A percentile compares a stretch with the other conserved stretches of the same genome.
phyloP scores from a whole-genome alignment of 2,888 invertebrate species.

The Muscina levida region DNA sequence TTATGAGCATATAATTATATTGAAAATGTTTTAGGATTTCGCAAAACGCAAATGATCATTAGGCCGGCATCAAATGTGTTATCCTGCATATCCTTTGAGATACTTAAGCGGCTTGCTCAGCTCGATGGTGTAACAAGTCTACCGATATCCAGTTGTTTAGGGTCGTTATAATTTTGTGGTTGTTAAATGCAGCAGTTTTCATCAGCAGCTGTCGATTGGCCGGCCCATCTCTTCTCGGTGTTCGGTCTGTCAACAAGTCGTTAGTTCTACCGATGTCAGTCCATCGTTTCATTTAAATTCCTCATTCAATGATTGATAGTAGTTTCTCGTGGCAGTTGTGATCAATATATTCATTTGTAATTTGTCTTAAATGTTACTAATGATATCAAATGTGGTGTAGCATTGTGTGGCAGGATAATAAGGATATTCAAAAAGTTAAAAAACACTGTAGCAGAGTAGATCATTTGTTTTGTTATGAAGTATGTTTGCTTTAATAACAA shows the following conservation, averaged over 20 bases:
- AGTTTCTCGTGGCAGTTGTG: constrained; percentile 15
- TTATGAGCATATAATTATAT: constrained; percentile 46
- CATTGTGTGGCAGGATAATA: too few relatives aligned
- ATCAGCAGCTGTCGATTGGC: constrained; percentile 42
- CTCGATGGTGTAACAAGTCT: neutral
- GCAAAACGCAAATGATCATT: constrained; percentile 39
- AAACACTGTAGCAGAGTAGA: too few relatives aligned
- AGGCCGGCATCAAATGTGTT: constrained; percentile 50
- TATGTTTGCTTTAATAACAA: too few relatives aligned
- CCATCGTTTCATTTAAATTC: constrained; percentile 38
- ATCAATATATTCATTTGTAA: constrained; percentile 34
- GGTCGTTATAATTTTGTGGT: constrained; percentile 61
- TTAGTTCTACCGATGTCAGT: constrained; percentile 46
- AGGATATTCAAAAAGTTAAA: too few relatives aligned
- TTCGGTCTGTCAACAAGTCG: constrained; percentile 61
- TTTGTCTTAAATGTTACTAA: constrained; percentile 59
- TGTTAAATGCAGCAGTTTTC: constrained; percentile 56
- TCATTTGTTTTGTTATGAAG: too few relatives aligned
- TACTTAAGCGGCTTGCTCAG: neutral
- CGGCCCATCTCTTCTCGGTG: neutral
- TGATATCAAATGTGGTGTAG: constrained; percentile 65
- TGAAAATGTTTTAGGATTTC: constrained; percentile 26
- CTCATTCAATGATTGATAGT: constrained; percentile 46
- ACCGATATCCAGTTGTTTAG: neutral
- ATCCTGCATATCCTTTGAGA: neutral